Base-by-base conservation (phyloP, 2,888 invertebrate genomes). In the Oscheius onirici region DNA sequence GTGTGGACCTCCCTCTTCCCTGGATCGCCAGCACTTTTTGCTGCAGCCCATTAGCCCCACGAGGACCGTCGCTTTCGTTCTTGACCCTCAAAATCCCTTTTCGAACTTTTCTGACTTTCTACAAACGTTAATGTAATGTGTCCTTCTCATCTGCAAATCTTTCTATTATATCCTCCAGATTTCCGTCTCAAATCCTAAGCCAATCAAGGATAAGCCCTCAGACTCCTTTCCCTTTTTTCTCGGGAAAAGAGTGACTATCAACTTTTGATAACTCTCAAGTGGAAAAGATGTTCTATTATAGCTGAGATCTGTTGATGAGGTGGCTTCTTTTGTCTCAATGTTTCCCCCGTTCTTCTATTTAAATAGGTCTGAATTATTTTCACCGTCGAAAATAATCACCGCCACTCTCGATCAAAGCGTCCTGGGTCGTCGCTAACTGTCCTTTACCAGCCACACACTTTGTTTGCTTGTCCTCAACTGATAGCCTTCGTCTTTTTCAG, bases 381-480 rank as follows among this genome's bases (percentile, higher is more conserved):
- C 43, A 8, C 43, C 13, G 46, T 20, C 46, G 34, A 34, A 34
- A 34, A 34, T 34, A 34, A 34, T 34, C 34, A 34, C 3, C 46
- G n/a, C 46, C 46, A 5, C n/a, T 46, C 20, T 24, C 51, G 22
- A 20, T 51, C 51, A 51, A 51, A 51, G 20, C 17, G 22, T 22
- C 24, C 28, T 10, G 22, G 52, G n/a, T 24, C 52, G 22, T 20
- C 22, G 52, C 55, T n/a, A 34, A 34, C 34, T 34, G 34, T 34
- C 22, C 22, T 55, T 55, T 55, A 55, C 26, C 26, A 24, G 55
- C 55, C 55, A 11, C 55, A 26, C 55, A 10, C 55, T n/a, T 49
- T 60, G 26, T 41, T 60, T 41, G 60, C 60, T 24, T 41, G 43
- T 22, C 46, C 61, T 63, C 49, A 5, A 5, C 46, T 55, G 54